Evolutionary conservation across 2,888 invertebrate species (phyloP), one percentile per base, ranked within the genome.

Genomic region (Mactromeris polynyma): DNA sequence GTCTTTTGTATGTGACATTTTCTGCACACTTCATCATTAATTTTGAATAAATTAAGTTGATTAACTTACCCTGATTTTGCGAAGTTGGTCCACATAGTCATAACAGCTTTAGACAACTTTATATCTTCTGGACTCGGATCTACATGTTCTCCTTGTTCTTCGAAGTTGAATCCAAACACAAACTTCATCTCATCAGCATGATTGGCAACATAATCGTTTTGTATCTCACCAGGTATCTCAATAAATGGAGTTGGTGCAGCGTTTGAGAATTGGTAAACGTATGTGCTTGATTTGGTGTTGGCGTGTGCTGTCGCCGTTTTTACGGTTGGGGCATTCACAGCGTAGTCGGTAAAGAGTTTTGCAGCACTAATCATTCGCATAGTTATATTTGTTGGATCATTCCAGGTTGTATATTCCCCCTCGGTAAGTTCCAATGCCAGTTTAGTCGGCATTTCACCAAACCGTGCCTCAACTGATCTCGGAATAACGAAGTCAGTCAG

Each of bases 41-140:
- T 14, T 3, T 7, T 46, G 11, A 7, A 17, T 46, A 9, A 2
- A 46, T 46, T 46, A 46, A n/a, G n/a, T n/a, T n/a, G 26, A 58
- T 64, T 33, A 36, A 26, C 69, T 73, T 42, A 83, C 83, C 73
- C 73, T 4, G 83, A 42, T 40, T 73, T 83, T 0, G 83, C 83
- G 40, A 83, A 83, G 46, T 83, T 83, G 19, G 40, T 73, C 83
- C 83, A 83, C 83, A 83, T 73, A 0, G 73, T 42, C 83, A 83
- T 83, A 0, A 42, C 33, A 42, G 69, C 83, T 73, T 83, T 83
- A 9, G 83, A 83, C 31, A 83, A 46, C 9, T 31, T 83, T 7
- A 73, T 69, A 19, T 73, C 26, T 40, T 83, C 73, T 21, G 69
- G 36, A 17, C 69, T 46, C 11, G 46, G 42, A 6, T 33, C 42